These are phyloP conservation scores for Pseudochirops corinnae DNA, from an alignment of 2,797 vertebrate genomes.

Conservation along the genomic window DNA sequence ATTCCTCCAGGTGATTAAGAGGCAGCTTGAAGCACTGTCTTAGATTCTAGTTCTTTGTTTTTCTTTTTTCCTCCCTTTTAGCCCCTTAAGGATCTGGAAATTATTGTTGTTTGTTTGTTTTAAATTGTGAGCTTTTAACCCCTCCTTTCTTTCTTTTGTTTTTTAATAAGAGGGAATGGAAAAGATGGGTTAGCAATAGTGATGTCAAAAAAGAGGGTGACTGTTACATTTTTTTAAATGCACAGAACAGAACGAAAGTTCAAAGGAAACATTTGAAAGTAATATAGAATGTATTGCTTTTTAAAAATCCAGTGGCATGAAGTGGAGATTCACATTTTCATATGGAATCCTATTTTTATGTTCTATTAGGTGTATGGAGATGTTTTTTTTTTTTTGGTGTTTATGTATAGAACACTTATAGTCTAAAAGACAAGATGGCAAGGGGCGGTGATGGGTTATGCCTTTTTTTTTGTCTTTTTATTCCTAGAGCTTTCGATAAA, in stretches of 20 bases:
- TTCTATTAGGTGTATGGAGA: not conserved
- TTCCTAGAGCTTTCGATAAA: conserved; percentile 21
- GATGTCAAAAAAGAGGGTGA: not conserved
- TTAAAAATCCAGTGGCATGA: not conserved
- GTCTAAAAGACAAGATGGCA: not conserved
- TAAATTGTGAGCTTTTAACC: not conserved
- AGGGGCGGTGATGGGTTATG: not conserved
- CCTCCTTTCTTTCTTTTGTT: not conserved
- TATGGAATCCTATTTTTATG: not conserved
- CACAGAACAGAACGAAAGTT: not conserved
- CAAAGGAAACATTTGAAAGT: not conserved
- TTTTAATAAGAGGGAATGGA: not conserved
- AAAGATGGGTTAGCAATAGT: not conserved
- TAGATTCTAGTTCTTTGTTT: not conserved
- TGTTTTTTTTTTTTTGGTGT: not conserved
- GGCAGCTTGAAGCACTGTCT: not conserved
- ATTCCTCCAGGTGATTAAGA: not conserved
- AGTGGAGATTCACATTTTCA: not conserved
- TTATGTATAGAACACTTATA: not conserved
- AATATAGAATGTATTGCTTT: not conserved
- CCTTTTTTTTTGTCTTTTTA: not conserved
- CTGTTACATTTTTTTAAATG: not conserved
- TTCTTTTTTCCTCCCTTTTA: not conserved
- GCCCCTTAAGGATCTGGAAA: not conserved
- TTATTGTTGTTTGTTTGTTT: not conserved